phyloP scores from a whole-genome alignment of 2,888 invertebrate species.

The Eustalomyia histrio region DNA sequence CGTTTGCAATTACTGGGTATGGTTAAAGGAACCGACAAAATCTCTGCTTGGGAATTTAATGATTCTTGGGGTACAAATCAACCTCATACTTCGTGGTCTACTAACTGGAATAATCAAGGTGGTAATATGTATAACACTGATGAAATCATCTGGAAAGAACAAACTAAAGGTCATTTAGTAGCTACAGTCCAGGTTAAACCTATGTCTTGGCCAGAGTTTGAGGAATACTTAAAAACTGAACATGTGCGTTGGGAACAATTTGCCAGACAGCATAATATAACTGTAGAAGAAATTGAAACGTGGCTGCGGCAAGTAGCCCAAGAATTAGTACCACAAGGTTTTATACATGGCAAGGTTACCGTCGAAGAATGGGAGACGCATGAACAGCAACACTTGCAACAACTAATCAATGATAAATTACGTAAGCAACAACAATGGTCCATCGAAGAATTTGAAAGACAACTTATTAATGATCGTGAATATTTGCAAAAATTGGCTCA shows the following conservation, averaged over 20 bases:
- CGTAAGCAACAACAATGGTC: conserved; percentile 73
- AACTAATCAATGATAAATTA: conserved; percentile 71
- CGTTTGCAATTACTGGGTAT: conserved; percentile 72
- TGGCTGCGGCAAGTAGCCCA: conserved; percentile 72
- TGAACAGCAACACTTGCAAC: conserved; percentile 72
- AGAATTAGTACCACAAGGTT: conserved; percentile 67
- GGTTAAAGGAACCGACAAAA: conserved; percentile 69
- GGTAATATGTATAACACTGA: conserved; percentile 33
- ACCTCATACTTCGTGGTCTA: conserved; percentile 20
- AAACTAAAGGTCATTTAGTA: conserved; percentile 70
- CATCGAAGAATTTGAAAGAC: conserved; percentile 74
- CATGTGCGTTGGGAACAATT: conserved; percentile 70
- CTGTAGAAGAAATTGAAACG: conserved; percentile 72
- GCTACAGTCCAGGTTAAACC: conserved; percentile 69
- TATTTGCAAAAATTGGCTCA: conserved; percentile 70
- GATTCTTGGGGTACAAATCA: conserved; percentile 7
- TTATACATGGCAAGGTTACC: conserved; percentile 67
- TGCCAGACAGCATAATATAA: conserved; percentile 72
- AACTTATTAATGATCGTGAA: conserved; percentile 70
- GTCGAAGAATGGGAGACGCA: conserved; percentile 72
- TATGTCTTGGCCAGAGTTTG: conserved; percentile 73
- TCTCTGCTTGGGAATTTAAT: conserved; percentile 32
- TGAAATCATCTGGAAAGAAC: conserved; percentile 71
- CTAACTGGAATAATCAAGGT: conserved; percentile 29
- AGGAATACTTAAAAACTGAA: conserved; percentile 71